These are phyloP conservation scores for Aplidium turbinatum DNA, from an alignment of 23 tunicate genomes.

Conservation along the genomic window DNA sequence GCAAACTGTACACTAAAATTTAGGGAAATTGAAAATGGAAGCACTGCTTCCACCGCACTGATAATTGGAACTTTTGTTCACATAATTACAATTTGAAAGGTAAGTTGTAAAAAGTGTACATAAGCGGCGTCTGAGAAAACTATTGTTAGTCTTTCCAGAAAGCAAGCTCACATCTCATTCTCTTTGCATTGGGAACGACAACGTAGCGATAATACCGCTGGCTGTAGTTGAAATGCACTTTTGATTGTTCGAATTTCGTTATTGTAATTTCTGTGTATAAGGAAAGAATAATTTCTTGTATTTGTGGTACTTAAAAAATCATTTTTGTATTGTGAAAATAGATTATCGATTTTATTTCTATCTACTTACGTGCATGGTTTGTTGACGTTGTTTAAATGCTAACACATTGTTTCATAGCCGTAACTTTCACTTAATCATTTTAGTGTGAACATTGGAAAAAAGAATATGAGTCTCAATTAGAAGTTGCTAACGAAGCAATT, in stretches of 20 bases:
- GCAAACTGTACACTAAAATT: too few species aligned
- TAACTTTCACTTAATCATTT: too few species aligned
- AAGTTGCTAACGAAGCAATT: slow-evolving; percentile 38
- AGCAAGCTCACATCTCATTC: slow-evolving; percentile 47
- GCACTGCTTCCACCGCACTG: too few species aligned
- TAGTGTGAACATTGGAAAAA: slow-evolving; percentile 59
- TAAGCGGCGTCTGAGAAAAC: slow-evolving; percentile 31
- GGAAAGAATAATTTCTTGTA: neutral
- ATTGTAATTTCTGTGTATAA: neutral
- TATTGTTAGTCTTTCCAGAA: slow-evolving; percentile 15
- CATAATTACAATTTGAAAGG: too few species aligned
- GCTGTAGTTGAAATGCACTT: slow-evolving; percentile 49
- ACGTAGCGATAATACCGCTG: slow-evolving; percentile 8
- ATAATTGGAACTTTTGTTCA: too few species aligned
- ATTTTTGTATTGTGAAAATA: too few species aligned
- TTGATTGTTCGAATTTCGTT: neutral
- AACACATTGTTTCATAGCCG: too few species aligned
- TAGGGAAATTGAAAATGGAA: too few species aligned
- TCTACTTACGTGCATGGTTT: too few species aligned
- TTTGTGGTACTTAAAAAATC: neutral
- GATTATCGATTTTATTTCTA: too few species aligned
- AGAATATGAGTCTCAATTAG: slow-evolving; percentile 44
- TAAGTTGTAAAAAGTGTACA: slow-evolving; percentile 7
- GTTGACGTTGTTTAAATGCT: too few species aligned
- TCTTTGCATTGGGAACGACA: slow-evolving; percentile 85